Base-by-base conservation (phyloP, 2,888 invertebrate species). In the Heliconius charithonia region DNA sequence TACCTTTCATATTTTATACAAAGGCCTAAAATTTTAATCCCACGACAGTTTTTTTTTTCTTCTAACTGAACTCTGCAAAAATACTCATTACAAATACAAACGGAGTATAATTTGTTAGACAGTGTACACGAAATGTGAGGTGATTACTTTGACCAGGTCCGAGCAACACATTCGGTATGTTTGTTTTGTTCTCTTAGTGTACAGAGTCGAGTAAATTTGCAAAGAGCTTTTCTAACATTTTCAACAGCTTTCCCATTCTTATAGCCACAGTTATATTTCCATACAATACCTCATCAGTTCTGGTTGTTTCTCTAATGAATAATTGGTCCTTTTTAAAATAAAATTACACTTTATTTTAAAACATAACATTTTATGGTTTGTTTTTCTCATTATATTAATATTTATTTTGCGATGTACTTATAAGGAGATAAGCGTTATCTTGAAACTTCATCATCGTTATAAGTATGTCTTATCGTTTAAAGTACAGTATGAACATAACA, bases 111-210 rank as follows among this genome's bases (percentile, higher is more conserved):
- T 67, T 41, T 67, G 67, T 67, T 67, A 71, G 56, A 56, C 29
- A 71, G 32, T 71, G 56, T 56, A 22, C 71, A 56, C 56, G 56
- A 13, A 32, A 56, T 72, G n/a, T n/a, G 56, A 72, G 37, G 62
- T 74, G 37, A 74, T 74, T 37, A 74, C 63, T 78, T 78, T 75
- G 78, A 62, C 74, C 74, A 59, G 51, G 67, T 67, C 62, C 74
- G 59, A 74, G 45, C 62, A 75, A 41, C 41, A 59, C 59, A 41
- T 59, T 67, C 27, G 27, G 67, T 77, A 78, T 75, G 56, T 75
- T 67, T 78, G 62, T 56, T 78, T 75, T 78, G 59, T 74, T 22
- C 51, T 73, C 62, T 73, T 73, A n/a, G n/a, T n/a, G n/a, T 73
- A 25, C 25, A 59, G 73, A 59, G 73, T 25, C 37, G 25, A 73